Evolutionary conservation across 1,140 invertebrate genomes (phyloP).

Genomic region (Rhopalosiphum maidis): DNA sequence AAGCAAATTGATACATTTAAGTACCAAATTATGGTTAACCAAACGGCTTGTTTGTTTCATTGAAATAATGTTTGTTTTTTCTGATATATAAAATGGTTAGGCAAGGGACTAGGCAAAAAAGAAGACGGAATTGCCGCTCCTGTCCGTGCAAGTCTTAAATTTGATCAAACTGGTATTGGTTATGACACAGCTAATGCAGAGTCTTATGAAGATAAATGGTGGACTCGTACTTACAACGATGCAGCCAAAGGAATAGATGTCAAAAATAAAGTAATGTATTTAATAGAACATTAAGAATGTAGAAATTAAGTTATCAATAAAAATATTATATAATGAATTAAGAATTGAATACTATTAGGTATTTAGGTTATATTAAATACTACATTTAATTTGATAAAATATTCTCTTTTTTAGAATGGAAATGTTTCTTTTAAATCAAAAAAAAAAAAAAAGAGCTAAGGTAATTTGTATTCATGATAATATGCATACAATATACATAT

Average conservation of each 20-base stretch:
- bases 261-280: slow-evolving; percentile 37
- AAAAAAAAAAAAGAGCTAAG: not conserved
- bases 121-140: slow-evolving; percentile 77
- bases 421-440: slow-evolving; percentile 20
- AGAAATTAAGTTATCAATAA: not conserved
- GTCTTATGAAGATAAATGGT: slow-evolving; percentile 82
- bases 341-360: not conserved
- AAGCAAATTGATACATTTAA: slow-evolving; percentile 36
- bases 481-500: not conserved
- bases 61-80: not conserved
- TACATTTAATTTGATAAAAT: not conserved
- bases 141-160: slow-evolving; percentile 78
- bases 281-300: not conserved
- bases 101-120: slow-evolving; percentile 80
- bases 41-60: not conserved
- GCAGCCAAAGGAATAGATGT: slow-evolving; percentile 65
- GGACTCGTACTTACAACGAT: slow-evolving; percentile 78
- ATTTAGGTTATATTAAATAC: not conserved
- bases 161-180: slow-evolving; percentile 79
- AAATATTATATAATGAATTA: not conserved
- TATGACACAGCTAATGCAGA: slow-evolving; percentile 69
- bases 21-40: not conserved
- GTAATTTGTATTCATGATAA: not conserved
- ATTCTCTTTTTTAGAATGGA: slow-evolving; percentile 13
- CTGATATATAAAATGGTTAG: slow-evolving; percentile 64